These are phyloP conservation scores for Belgica antarctica DNA, from an alignment of 2,888 invertebrate species.

Conservation along the genomic window DNA sequence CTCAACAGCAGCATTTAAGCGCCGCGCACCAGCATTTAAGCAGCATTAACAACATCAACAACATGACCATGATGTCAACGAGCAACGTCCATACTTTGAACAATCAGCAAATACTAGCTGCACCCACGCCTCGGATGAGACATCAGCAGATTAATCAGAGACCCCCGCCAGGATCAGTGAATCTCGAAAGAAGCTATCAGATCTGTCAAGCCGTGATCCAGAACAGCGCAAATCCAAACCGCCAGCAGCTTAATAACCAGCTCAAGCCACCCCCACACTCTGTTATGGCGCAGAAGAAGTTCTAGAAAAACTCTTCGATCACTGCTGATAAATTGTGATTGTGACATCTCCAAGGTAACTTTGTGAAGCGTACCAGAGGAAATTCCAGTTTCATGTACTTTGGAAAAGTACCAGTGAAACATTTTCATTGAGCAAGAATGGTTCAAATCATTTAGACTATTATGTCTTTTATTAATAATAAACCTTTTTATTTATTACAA, in stretches of 20 bases:
- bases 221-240: conserved; percentile 74
- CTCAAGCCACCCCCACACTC: conserved; percentile 83
- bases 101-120: conserved; percentile 46
- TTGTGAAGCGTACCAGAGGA: too few relatives aligned
- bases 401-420: too few relatives aligned
- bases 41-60: not conserved
- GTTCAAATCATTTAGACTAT: too few relatives aligned
- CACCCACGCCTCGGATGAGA: conserved; percentile 46
- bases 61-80: not conserved
- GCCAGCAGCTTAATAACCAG: conserved; percentile 81
- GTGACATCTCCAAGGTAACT: too few relatives aligned
- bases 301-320: too few relatives aligned
- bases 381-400: too few relatives aligned
- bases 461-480: not conserved
- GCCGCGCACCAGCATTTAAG: not conserved
- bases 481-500: not conserved
- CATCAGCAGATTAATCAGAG: conserved; percentile 59
- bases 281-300: conserved; percentile 58
- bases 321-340: not conserved
- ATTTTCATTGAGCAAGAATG: too few relatives aligned
- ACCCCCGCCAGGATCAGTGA: conserved; percentile 85
- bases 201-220: conserved; percentile 92
- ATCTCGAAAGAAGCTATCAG: conserved; percentile 91
- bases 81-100: too few relatives aligned
- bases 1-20: not conserved